phyloP scores from a whole-genome alignment of 2,888 invertebrate species.

The Ditula angustiorana region DNA sequence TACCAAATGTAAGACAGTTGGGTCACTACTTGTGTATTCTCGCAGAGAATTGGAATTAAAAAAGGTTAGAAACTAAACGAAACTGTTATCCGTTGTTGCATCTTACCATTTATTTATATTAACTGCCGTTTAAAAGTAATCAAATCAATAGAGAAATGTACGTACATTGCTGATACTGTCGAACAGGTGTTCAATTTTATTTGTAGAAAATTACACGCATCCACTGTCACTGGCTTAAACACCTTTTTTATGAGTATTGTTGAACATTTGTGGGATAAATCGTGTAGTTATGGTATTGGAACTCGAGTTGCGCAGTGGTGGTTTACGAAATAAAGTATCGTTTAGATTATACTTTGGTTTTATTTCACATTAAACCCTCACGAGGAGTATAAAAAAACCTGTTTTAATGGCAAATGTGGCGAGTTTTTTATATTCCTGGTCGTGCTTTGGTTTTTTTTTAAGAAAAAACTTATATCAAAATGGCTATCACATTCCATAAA shows the following conservation, averaged over 20 bases:
- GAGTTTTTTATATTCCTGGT: too few relatives aligned
- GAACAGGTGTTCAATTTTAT: conserved; percentile 51
- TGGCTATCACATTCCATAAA: too few relatives aligned
- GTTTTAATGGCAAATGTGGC: too few relatives aligned
- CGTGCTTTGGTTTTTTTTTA: too few relatives aligned
- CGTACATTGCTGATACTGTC: conserved; percentile 62
- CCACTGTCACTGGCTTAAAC: conserved; percentile 69
- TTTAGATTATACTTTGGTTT: conserved; percentile 60
- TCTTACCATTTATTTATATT: conserved; percentile 45
- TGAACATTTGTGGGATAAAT: conserved; percentile 49
- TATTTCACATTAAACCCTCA: too few relatives aligned
- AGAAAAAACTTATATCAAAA: too few relatives aligned
- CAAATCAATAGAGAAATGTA: conserved; percentile 48
- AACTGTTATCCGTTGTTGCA: background rate
- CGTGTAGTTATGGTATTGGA: conserved; percentile 29
- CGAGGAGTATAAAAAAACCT: too few relatives aligned
- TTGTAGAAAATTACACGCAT: conserved; percentile 63
- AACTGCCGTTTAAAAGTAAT: conserved; percentile 47
- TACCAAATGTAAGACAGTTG: background rate
- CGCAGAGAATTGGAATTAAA: background rate
- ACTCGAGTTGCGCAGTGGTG: conserved; percentile 63
- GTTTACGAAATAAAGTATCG: conserved; percentile 72
- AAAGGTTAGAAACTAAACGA: background rate
- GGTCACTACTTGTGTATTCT: background rate
- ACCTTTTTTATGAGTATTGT: conserved; percentile 59